Percentiles rank a stretch among this genome's conserved stretches.
Evolutionary conservation across 2,888 invertebrate species (phyloP).

Genomic region (Nephrocerus scutellatus): DNA sequence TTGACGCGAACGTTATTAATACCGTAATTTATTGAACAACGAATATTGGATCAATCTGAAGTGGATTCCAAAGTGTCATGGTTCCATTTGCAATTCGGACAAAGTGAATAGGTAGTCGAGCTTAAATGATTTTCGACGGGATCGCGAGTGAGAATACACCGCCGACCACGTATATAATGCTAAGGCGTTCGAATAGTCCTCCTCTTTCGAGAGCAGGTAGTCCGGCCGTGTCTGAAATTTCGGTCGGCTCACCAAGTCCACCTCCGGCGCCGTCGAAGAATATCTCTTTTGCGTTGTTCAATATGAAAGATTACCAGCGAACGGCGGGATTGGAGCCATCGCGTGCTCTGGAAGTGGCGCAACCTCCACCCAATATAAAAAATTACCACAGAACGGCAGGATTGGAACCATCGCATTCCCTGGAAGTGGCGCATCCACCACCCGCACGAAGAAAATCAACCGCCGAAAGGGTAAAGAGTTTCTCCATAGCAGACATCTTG

Average conservation of each 20-base stretch:
- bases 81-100: too few relatives aligned
- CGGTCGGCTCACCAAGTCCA: constrained; percentile 47
- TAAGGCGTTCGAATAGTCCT: constrained; percentile 43
- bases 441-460: constrained; percentile 27
- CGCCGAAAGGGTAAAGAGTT: constrained; percentile 75
- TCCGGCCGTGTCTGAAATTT: constrained; percentile 47
- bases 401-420: constrained; percentile 19
- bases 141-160: background rate
- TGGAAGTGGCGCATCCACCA: constrained; percentile 19
- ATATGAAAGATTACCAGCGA: too few relatives aligned
- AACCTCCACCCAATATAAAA: background rate
- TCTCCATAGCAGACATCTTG: constrained; percentile 84
- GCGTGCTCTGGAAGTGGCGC: constrained; percentile 7
- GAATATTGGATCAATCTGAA: too few relatives aligned
- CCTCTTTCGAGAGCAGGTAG: constrained; percentile 31
- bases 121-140: constrained; percentile 6
- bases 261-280: constrained; percentile 30
- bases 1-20: background rate
- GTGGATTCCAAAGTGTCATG: too few relatives aligned
- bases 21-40: too few relatives aligned
- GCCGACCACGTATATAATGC: constrained; percentile 21
- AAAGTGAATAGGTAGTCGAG: too few relatives aligned
- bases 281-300: constrained; percentile 54
- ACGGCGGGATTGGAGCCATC: constrained; percentile 28
- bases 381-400: too few relatives aligned